Percentiles rank a stretch among this genome's conserved stretches.
phyloP scores from a whole-genome alignment of 1,140 invertebrate genomes.

The Pomacea maculata region DNA sequence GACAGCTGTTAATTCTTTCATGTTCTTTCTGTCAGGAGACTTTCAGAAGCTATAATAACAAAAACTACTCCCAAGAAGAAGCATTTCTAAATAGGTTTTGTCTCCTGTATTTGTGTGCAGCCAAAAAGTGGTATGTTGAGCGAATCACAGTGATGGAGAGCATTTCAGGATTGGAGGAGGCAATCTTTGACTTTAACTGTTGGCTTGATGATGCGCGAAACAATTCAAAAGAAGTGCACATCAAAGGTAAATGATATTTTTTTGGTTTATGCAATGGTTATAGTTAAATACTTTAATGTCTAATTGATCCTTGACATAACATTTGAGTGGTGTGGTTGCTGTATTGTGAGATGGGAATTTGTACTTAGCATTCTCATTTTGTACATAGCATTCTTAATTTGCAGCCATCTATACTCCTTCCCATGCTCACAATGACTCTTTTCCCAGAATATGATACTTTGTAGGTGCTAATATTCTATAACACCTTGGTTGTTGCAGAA shows the following conservation, averaged over 20 bases:
- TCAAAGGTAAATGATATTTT: conserved; percentile 30
- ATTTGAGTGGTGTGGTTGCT: no score
- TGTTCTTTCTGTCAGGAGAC: neutral
- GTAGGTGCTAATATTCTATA: no score
- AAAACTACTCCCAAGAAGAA: neutral
- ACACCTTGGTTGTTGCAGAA: neutral
- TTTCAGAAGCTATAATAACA: neutral
- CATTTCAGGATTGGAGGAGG: conserved; percentile 38
- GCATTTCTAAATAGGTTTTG: neutral
- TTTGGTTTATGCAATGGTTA: no score
- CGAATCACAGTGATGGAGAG: conserved; percentile 44
- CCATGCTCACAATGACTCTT: no score
- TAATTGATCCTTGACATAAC: no score
- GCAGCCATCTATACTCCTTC: no score
- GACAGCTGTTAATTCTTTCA: no score
- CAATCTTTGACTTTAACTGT: conserved; percentile 44
- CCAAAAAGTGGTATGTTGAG: conserved; percentile 44
- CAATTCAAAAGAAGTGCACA: conserved; percentile 28
- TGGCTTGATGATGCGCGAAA: conserved; percentile 34
- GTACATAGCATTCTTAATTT: no score
- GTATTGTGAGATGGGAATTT: no score
- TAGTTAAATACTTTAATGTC: no score
- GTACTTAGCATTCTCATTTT: no score
- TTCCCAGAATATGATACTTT: no score
- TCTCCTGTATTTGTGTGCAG: conserved; percentile 34